Percentiles rank a stretch among this genome's conserved stretches.
Conservation (phyloP, 2,113 vertebrate genomes). For the Menidia beryllina region DNA sequence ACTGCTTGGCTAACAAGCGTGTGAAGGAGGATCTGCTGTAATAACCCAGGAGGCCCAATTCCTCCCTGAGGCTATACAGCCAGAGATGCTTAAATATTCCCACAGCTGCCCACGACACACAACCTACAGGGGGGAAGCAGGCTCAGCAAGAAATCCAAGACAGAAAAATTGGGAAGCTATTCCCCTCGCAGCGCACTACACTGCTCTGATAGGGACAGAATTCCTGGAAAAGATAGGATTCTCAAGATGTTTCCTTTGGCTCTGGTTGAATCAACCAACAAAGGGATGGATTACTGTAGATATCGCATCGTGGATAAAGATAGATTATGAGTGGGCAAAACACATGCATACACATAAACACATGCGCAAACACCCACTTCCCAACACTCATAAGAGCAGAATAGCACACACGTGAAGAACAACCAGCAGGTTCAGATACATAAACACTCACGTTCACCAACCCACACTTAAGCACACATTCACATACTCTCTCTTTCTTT, state of each 20-base stretch:
- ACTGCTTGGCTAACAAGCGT: conserved; percentile 40
- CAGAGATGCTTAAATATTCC: conserved; percentile 28
- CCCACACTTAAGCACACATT: conserved; percentile 27
- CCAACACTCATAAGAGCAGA: conserved; percentile 14
- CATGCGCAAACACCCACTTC: conserved; percentile 39
- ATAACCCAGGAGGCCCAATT: conserved; percentile 41
- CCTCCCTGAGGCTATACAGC: conserved; percentile 28
- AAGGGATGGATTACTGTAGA: conserved; percentile 28
- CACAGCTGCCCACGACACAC: conserved; percentile 7
- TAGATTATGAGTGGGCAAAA: conserved; percentile 68
- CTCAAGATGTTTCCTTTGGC: conserved; percentile 30
- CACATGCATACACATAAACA: conserved; percentile 41
- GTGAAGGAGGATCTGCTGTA: conserved; percentile 30
- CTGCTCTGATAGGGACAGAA: conserved; percentile 13
- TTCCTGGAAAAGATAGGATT: conserved; percentile 10
- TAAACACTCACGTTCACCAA: conserved; percentile 28
- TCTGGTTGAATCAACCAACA: conserved; percentile 33
- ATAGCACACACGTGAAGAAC: conserved; percentile 34
- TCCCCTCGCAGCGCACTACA: not conserved
- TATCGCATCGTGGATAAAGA: conserved; percentile 63
- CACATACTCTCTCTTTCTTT: not conserved
- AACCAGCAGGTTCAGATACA: conserved; percentile 29
- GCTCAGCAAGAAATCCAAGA: not conserved
- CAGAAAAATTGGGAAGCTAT: not conserved
- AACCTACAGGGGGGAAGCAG: not conserved